A percentile compares a stretch with the other conserved stretches of the same genome.
Conservation (phyloP, 2,797 vertebrate species). For the Pangasius krempfi region DNA sequence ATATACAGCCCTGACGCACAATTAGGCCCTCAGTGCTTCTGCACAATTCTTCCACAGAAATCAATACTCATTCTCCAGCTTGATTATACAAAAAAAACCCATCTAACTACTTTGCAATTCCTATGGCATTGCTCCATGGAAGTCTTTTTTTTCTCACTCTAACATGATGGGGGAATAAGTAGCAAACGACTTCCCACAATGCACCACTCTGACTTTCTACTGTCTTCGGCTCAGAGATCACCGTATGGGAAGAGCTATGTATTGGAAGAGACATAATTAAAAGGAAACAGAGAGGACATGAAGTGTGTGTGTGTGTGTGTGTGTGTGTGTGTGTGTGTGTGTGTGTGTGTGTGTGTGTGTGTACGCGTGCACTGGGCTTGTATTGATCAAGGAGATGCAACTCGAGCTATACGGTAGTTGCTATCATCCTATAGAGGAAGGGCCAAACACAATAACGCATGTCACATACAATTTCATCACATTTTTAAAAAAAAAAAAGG, state of each 20-base stretch:
- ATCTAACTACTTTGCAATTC: slow-evolving; percentile 57
- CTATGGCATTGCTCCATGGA: slow-evolving; percentile 43
- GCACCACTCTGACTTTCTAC: not conserved
- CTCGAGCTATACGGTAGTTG: not conserved
- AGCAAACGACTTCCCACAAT: slow-evolving; percentile 2
- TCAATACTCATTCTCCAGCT: slow-evolving; percentile 59
- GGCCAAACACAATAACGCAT: not conserved
- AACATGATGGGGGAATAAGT: slow-evolving; percentile 2
- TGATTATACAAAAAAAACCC: slow-evolving; percentile 54
- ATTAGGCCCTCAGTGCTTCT: slow-evolving; percentile 52
- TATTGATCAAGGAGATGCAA: slow-evolving; percentile 5
- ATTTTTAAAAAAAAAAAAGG: not conserved
- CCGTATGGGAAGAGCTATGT: not conserved
- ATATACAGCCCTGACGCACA: slow-evolving; percentile 48
- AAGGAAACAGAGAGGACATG: not conserved
- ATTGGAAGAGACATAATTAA: slow-evolving; percentile 11
- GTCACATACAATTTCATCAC: not conserved
- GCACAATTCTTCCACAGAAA: slow-evolving; percentile 48
- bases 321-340: not conserved
- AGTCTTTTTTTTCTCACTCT: slow-evolving; percentile 19
- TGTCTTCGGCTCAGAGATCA: not conserved
- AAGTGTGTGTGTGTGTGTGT: not conserved
- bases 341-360: not conserved
- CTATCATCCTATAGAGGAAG: not conserved
- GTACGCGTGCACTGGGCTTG: not conserved